Evolutionary conservation across 1,140 invertebrate species (phyloP), one percentile per base, ranked within the genome.

Genomic region (Micrasema minimum): DNA sequence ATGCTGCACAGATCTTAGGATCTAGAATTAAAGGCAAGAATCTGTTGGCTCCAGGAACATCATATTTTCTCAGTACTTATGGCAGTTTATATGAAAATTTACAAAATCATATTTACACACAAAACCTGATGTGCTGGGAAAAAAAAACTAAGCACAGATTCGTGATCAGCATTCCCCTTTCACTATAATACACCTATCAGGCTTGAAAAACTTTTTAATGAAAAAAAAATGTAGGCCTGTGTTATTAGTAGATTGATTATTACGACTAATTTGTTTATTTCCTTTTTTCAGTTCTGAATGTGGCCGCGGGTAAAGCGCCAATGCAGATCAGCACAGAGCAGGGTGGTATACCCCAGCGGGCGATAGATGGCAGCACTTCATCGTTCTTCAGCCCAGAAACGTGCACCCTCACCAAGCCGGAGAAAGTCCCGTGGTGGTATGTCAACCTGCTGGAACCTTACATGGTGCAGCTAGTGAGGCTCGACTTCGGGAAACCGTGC

Each of bases 391-490:
- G 86, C 70, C 79, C 89, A 0, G 91, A 93, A 59, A 97, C 95
- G 0, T 97, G 96, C 80, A 95, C 94, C 0, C 83, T 95, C 31
- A 97, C 95, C 0, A 92, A 91, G 80, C 81, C 88, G 0, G 95
- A 97, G 80, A 81, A 88, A 3, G 87, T 89, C 11, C 95, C 96
- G 6, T 97, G 95, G 95, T 97, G 95, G 95, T 97, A 97, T 82
- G 95, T 97, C 74, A 97, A 97, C 81, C 87, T 97, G 0, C 85
- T 97, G 23, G 96, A 97, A 77, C 95, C 95, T 0, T 97, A 97
- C 80, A 96, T 97, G 93, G 95, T 97, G 38, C 94, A 97, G 80
- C 85, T 97, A 48, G 95, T 97, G 9, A 83, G 96, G 41, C 83
- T 97, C 45, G 96, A 97, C 83, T 97, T 97, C 80, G 96, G 95